Conservation (phyloP, 1,140 invertebrate species). For the Lethrus apterus region DNA sequence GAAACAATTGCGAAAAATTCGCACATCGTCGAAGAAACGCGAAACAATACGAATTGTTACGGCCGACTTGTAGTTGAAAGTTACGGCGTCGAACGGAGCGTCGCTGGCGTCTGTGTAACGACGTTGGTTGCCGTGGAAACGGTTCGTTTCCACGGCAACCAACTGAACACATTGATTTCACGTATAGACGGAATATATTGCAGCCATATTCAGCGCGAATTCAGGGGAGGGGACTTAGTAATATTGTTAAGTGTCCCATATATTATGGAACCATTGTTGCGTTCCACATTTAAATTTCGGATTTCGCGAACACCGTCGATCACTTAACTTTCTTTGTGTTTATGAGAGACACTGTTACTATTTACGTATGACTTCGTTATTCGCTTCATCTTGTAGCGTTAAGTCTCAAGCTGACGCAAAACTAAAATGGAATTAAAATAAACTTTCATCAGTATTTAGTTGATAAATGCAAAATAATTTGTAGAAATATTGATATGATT, state of each 20-base stretch:
- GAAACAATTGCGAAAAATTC: conserved; percentile 12
- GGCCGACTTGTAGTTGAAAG: neutral
- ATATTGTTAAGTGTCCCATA: conserved; percentile 36
- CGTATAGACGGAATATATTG: conserved; percentile 42
- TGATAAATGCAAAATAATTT: too few relatives aligned
- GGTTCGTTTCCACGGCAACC: conserved; percentile 30
- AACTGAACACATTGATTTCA: conserved; percentile 41
- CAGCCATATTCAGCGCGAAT: conserved; percentile 32
- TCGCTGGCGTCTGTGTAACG: conserved; percentile 28
- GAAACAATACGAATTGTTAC: conserved; percentile 4
- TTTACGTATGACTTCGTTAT: too few relatives aligned
- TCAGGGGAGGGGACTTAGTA: conserved; percentile 21
- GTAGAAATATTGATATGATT: too few relatives aligned
- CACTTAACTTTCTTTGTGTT: too few relatives aligned
- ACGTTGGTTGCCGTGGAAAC: conserved; percentile 27
- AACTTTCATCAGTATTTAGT: too few relatives aligned
- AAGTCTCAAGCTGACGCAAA: too few relatives aligned
- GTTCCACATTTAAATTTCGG: conserved; percentile 32
- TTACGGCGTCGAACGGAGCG: conserved; percentile 18
- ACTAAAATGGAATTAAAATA: too few relatives aligned
- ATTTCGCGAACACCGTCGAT: conserved; percentile 25
- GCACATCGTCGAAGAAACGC: neutral
- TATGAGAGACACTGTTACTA: too few relatives aligned
- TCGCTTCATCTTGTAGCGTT: too few relatives aligned
- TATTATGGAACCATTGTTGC: conserved; percentile 35